phyloP scores from a whole-genome alignment of 2,797 vertebrate genomes.

The Saxicola maurus region DNA sequence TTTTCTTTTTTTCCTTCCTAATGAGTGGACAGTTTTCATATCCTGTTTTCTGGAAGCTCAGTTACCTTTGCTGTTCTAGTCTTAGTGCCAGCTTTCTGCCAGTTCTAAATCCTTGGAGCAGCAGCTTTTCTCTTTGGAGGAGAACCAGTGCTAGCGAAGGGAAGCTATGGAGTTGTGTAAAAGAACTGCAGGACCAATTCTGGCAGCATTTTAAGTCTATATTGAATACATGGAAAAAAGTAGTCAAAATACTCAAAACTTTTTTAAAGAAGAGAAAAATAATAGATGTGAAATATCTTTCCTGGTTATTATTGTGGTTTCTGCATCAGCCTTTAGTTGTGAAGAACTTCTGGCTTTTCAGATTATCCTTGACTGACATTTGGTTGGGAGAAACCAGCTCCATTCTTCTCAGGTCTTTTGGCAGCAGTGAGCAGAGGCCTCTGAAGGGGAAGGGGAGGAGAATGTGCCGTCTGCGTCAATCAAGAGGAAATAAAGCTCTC shows the following conservation, averaged over 20 bases:
- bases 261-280: neutral
- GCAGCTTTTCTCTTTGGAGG: neutral
- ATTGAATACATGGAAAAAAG: neutral
- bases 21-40: neutral
- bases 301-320: neutral
- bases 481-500: neutral
- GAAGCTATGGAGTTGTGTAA: neutral
- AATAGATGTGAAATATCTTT: neutral
- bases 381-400: neutral
- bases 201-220: neutral
- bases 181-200: neutral
- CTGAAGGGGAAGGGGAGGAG: neutral
- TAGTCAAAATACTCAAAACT: neutral
- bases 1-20: neutral
- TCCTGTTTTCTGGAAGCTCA: neutral
- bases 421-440: neutral
- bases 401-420: fast-evolving
- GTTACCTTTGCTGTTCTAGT: neutral
- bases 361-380: neutral
- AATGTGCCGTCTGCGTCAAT: neutral
- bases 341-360: neutral
- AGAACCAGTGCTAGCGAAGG: neutral
- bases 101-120: neutral
- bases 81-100: neutral
- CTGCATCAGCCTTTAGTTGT: neutral